Evolutionary conservation across 1,140 invertebrate genomes (phyloP), one percentile per base, ranked within the genome.

Genomic region (Neuroterus valhalla): DNA sequence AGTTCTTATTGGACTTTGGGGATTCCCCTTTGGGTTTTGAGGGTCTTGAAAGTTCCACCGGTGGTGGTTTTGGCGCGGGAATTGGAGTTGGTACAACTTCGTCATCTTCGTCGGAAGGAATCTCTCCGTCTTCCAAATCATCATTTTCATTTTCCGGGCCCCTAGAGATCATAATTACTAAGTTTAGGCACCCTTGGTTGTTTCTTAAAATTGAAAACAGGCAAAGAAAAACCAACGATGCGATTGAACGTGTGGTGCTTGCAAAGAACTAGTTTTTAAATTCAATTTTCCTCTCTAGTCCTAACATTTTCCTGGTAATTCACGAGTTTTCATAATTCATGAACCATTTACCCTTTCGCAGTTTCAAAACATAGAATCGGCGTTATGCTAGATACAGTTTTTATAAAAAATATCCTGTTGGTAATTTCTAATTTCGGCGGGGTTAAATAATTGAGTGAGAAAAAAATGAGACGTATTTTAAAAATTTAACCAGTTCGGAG

Each of bases 111-210:
- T 92, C 92, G 8, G 92, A 92, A 67, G 91, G 91, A 78, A 93
- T 93, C 82, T 93, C 92, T 67, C 92, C 92, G 81, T 93, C 92
- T 83, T 93, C 92, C 76, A 93, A 82, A 80, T 93, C 92, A 78
- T 91, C 89, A 66, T 92, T 87, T 45, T 85, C 81, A n/a, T 62
- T 62, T 4, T 62, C 55, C 12, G 55, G 55, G 31, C 4, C 31
- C 26, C 55, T 62, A 38, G n/a, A 62, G n/a, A 62, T 26, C 14
- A 62, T 5, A 38, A 38, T 38, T 8, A 62, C n/a, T 23, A 0
- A 12, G 1, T 11, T 52, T 21, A 10, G 3, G 2, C 19, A 10
- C 6, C 8, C 19, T 10, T 52, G 11, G 23, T 52, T 19, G 21
- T 52, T 52, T 52, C 11, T 38, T 38, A 38, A 0, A 8, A 10